These are phyloP conservation scores for Stegophylla sp. DNA, from an alignment of 2,888 invertebrate genomes.

Conservation along the genomic window DNA sequence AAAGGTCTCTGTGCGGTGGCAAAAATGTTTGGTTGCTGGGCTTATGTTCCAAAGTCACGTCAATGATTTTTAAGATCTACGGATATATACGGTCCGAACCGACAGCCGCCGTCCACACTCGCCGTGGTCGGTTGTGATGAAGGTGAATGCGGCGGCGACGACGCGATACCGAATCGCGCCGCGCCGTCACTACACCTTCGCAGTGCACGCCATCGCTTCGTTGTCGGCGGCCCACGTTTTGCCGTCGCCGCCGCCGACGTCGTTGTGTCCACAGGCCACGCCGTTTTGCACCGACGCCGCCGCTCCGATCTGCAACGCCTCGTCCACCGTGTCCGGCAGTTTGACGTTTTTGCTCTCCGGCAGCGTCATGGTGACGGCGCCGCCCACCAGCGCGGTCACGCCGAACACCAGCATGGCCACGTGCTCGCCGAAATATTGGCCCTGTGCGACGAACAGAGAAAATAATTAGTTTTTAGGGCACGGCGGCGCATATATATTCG, in stretches of 20 bases:
- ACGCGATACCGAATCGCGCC: background rate
- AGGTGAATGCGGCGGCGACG: conserved; percentile 10
- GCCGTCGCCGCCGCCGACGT: background rate
- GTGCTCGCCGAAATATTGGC: conserved; percentile 58
- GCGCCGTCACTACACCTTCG: background rate
- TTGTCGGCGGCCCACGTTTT: no score
- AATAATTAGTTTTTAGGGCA: no score
- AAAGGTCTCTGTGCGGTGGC: no score
- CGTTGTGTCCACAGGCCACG: background rate
- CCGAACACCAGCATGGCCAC: conserved; percentile 72
- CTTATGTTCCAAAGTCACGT: no score
- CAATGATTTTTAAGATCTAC: no score
- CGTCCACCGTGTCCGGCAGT: conserved; percentile 73
- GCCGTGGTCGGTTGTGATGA: conserved; percentile 25
- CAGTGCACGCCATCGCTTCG: no score
- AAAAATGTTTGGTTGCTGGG: no score
- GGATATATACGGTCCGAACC: no score
- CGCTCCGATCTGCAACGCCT: conserved; percentile 69
- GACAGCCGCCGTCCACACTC: background rate
- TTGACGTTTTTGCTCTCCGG: conserved; percentile 75
- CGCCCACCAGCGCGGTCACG: conserved; percentile 70
- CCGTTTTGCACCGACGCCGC: background rate
- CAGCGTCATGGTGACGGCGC: conserved; percentile 71
- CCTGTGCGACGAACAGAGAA: conserved; percentile 56
- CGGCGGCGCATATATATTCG: no score